Conservation (phyloP, 2,888 invertebrate species). For the Masnerella sp. region DNA sequence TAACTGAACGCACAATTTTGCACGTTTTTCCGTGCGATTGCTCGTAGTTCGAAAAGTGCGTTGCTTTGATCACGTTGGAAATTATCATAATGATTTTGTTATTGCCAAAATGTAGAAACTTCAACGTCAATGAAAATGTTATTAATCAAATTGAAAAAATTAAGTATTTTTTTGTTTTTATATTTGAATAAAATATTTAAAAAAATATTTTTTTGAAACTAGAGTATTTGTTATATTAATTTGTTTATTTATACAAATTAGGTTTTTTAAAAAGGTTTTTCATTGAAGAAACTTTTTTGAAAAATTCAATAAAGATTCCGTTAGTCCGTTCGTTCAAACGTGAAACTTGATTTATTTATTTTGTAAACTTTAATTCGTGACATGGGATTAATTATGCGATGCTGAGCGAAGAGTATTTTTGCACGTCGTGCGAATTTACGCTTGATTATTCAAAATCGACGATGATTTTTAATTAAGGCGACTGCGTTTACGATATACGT, state of each 20-base stretch:
- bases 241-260: too few species aligned
- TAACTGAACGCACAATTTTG: slow-evolving; percentile 10
- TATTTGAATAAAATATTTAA: too few species aligned
- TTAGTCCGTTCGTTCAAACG: not conserved
- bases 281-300: too few species aligned
- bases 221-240: too few species aligned
- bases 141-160: too few species aligned
- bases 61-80: slow-evolving; percentile 32
- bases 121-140: too few species aligned
- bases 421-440: not conserved
- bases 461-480: slow-evolving; percentile 16
- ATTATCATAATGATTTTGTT: slow-evolving; percentile 25
- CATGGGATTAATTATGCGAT: slow-evolving; percentile 16
- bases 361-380: slow-evolving; percentile 15
- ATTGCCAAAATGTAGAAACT: too few species aligned
- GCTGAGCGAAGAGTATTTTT: slow-evolving; percentile 7
- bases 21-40: slow-evolving; percentile 17
- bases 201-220: too few species aligned
- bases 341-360: slow-evolving; percentile 11
- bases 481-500: slow-evolving; percentile 16
- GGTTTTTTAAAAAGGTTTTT: too few species aligned
- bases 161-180: too few species aligned
- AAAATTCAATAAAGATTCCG: slow-evolving; percentile 9
- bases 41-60: slow-evolving; percentile 22
- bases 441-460: slow-evolving; percentile 12